Base-by-base conservation (phyloP, 1,140 invertebrate genomes). In the Sesamia nonagrioides region DNA sequence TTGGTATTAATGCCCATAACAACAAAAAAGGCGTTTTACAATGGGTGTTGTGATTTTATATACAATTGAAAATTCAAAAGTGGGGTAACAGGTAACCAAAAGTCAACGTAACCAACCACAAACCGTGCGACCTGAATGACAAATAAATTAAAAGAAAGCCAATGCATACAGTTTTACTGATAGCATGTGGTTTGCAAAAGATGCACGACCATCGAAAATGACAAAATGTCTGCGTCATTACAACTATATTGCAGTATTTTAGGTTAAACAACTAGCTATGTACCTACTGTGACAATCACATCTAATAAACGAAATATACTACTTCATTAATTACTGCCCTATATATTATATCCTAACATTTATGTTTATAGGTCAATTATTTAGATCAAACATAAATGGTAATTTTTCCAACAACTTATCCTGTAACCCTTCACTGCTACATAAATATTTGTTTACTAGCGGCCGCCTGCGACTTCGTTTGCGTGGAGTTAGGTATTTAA, bases 111-210 rank as follows among this genome's bases (percentile, higher is more conserved):
- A 73, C 54, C 33, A 42, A 73, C 71, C 71, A 45, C 71, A 63
- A 17, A 33, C 6, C 7, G 42, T 61, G 73, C 45, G 73, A 63
- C 73, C 50, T 50, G 58, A 75, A 75, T 75, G 21, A 11, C 27
- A 63, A 75, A 75, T 63, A 61, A 75, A 75, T 75, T 75, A 56
- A 48, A 61, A 35, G 45, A 75, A 75, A 75, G 73, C 27, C 15
- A 50, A 63, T 15, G 21, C 42, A 33, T 42, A 56, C 8, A 56
- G 40, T 54, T 35, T 56, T 40, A 27, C 13, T 17, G 56, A 42
- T 37, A 50, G 11, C 27, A 42, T 58, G 50, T 56, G 35, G 15
- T 54, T 54, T 52, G 66, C 27, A 69, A 69, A 35, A 52, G n/a
- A 40, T 40, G 17, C 33, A 40, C 35, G 35, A 37, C n/a, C 13